A percentile compares a stretch with the other conserved stretches of the same genome.
These are phyloP conservation scores for Geococcyx californianus DNA, from an alignment of 2,113 vertebrate species.

Conservation along the genomic window DNA sequence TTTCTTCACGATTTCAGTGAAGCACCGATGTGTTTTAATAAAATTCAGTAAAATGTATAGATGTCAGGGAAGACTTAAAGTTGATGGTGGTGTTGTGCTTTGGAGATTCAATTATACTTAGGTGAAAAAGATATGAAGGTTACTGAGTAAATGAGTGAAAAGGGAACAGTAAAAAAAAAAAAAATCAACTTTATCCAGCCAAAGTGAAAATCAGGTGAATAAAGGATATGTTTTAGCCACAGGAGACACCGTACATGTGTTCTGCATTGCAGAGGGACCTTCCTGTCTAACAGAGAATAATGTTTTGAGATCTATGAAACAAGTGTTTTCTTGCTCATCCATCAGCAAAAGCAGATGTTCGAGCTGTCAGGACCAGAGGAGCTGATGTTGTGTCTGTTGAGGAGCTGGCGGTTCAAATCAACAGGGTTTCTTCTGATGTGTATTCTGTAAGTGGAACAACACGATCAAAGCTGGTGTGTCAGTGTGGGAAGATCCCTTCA, in stretches of 20 bases:
- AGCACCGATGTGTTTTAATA: conserved; percentile 4
- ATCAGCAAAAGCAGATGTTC: conserved; percentile 23
- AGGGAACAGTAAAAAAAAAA: not conserved
- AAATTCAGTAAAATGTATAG: not conserved
- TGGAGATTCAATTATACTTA: conserved; percentile 15
- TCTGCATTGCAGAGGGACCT: not conserved
- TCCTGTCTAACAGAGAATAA: not conserved
- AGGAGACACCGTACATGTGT: not conserved
- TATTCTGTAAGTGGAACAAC: not conserved
- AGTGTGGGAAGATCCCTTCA: not conserved
- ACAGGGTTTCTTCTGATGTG: not conserved
- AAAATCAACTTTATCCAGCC: not conserved
- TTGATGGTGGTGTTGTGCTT: not conserved
- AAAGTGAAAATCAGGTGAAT: not conserved
- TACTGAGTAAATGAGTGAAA: not conserved
- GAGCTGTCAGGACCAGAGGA: not conserved
- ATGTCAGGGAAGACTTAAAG: conserved; percentile 31
- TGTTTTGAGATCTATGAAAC: not conserved
- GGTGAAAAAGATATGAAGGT: not conserved
- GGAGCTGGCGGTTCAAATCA: not conserved
- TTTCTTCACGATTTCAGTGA: not conserved
- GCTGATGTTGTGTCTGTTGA: not conserved
- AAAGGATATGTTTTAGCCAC: not conserved
- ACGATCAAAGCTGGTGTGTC: accelerated
- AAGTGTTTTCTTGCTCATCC: not conserved